Evolutionary conservation across 2,113 vertebrate species (phyloP), one percentile per base, ranked within the genome.

Genomic region (Phylloscopus trochilus): DNA sequence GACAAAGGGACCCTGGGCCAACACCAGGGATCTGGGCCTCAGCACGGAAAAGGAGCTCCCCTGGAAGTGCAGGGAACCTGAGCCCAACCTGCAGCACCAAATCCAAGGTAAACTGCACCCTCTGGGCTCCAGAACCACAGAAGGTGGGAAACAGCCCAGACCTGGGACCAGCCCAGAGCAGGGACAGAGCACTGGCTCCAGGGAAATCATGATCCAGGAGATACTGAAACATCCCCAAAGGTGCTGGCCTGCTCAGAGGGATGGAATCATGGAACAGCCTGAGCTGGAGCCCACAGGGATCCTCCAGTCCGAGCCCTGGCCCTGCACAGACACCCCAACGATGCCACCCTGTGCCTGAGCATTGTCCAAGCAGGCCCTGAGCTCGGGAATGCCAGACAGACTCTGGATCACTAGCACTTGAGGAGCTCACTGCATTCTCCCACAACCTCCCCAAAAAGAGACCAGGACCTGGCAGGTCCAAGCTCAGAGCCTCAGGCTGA

Each of bases 371-470:
- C 51, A 39, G 37, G 37, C 37, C 37, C 37, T 39, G 37, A 39
- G 74, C 47, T n/a, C 15, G 49, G 49, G 14, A 22, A 26, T 1
- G 18, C 3, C 67, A 58, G 37, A 66, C 0, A 44, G 51, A 49
- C 33, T 9, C 21, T 6, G 52, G 26, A 16, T 2, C 11, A 44
- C 6, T 76, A 9, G 43, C 1, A 26, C 0, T 4, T 2, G 31
- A 35, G 20, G 52, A 35, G 62, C 15, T 19, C 13, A 6, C 31
- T 47, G 74, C 35, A 1, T 30, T n/a, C 59, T 41, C 39, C 69
- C 23, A 13, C 27, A 33, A 1, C 4, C 26, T 62, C 43, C 43
- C 70, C 9, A 3, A 2, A 11, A 18, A 13, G 27, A 41, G 23
- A 11, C 4, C 39, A 4, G 56, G 6, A 44, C 12, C 89, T 69